These are phyloP conservation scores for Coelopa pilipes DNA, from an alignment of 2,888 invertebrate species.

Conservation along the genomic window DNA sequence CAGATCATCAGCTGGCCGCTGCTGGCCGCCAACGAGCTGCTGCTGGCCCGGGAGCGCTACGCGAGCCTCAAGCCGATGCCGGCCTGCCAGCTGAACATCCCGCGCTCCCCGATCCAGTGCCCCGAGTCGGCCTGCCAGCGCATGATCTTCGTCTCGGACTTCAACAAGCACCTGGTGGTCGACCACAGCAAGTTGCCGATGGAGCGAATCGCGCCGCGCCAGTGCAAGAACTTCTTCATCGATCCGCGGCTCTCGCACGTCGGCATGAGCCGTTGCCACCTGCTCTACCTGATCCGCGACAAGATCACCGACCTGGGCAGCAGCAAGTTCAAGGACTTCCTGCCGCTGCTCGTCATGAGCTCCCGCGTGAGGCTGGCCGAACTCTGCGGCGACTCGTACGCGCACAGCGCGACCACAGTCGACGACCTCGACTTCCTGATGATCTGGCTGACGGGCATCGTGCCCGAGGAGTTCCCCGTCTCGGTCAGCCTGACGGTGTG, in stretches of 20 bases:
- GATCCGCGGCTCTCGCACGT: slow-evolving; percentile 50
- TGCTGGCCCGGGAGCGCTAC: slow-evolving; percentile 32
- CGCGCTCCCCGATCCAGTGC: slow-evolving; percentile 54
- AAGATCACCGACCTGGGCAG: slow-evolving; percentile 54
- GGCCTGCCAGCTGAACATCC: slow-evolving; percentile 46
- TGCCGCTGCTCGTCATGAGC: slow-evolving; percentile 61
- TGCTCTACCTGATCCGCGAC: slow-evolving; percentile 55
- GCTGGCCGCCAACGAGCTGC: slow-evolving; percentile 39
- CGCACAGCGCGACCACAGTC: not conserved
- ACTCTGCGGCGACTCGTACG: slow-evolving; percentile 38
- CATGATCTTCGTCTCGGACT: slow-evolving; percentile 57
- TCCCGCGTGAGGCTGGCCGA: slow-evolving; percentile 50
- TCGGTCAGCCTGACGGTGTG: slow-evolving; percentile 55
- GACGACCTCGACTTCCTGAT: slow-evolving; percentile 48
- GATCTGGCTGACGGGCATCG: slow-evolving; percentile 59
- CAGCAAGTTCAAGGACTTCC: slow-evolving; percentile 50
- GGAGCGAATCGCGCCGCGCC: slow-evolving; percentile 54
- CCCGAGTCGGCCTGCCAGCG: slow-evolving; percentile 54
- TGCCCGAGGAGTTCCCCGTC: slow-evolving; percentile 49
- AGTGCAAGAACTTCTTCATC: slow-evolving; percentile 57
- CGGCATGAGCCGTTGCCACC: slow-evolving; percentile 53
- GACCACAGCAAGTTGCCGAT: slow-evolving; percentile 56
- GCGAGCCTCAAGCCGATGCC: slow-evolving; percentile 37
- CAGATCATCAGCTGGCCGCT: slow-evolving; percentile 44
- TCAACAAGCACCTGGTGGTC: slow-evolving; percentile 55